Conservation (phyloP, 64 coral and sea anemone genomes). For the Platygyra sinensis region DNA sequence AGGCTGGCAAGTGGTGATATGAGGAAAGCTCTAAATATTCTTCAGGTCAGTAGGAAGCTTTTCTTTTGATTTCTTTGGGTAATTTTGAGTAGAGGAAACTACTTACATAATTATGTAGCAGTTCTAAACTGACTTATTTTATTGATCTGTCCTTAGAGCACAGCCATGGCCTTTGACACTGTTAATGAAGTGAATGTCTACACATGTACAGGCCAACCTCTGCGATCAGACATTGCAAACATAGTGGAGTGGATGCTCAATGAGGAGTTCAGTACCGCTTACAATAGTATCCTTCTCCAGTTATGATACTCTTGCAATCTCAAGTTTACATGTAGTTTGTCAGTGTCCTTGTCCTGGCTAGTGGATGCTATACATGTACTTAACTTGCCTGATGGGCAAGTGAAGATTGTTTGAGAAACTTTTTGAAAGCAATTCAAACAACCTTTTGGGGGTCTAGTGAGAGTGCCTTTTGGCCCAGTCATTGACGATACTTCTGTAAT, state of each 20-base stretch:
- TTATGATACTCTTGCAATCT: no score
- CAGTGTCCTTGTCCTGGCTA: no score
- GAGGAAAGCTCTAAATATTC: constrained; percentile 95
- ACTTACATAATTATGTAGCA: no score
- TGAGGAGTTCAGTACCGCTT: constrained; percentile 85
- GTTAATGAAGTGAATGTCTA: constrained; percentile 97
- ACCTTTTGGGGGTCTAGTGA: no score
- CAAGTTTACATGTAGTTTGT: no score
- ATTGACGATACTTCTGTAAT: no score
- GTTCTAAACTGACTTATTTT: neutral
- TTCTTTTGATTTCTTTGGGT: neutral
- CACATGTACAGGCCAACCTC: constrained; percentile 90
- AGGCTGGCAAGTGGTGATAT: constrained; percentile 94
- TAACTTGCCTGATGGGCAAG: no score
- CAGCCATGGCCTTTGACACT: constrained; percentile 81
- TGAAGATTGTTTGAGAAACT: no score
- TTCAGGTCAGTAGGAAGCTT: constrained; percentile 68
- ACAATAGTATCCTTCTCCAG: constrained; percentile 84
- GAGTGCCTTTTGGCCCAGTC: neutral
- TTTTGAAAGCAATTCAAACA: no score
- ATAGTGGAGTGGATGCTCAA: constrained; percentile 99
- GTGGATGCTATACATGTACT: no score
- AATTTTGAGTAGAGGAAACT: neutral
- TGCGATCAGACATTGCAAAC: constrained; percentile 82
- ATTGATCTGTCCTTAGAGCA: constrained; percentile 70